phyloP scores from a whole-genome alignment of 2,113 vertebrate species.

The Tupaia tana region DNA sequence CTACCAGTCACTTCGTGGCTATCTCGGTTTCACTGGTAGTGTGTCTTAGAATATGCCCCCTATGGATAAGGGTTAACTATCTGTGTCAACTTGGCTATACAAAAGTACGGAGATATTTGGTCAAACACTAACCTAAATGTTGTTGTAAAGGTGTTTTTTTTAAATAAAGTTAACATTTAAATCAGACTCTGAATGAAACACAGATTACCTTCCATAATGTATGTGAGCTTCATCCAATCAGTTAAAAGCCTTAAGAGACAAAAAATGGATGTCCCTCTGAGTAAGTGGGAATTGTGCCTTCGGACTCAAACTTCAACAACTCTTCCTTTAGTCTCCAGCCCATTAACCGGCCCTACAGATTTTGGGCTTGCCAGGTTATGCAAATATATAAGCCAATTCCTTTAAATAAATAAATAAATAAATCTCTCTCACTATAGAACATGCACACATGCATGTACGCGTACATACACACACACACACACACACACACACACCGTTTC shows the following conservation, averaged over 20 bases:
- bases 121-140: background rate
- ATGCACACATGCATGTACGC: background rate
- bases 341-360: background rate
- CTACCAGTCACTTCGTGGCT: too few species aligned
- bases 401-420: background rate
- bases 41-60: too few species aligned
- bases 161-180: constrained; percentile 26
- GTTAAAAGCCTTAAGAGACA: background rate
- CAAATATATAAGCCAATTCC: background rate
- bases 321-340: background rate
- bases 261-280: background rate
- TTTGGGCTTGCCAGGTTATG: background rate
- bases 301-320: background rate
- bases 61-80: background rate
- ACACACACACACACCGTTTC: background rate
- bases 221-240: background rate
- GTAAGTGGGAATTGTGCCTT: background rate
- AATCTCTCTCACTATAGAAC: background rate
- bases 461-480: background rate
- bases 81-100: background rate
- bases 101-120: background rate
- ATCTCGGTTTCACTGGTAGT: too few species aligned
- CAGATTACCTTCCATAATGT: background rate
- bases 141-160: background rate
- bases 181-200: background rate